These are phyloP conservation scores for Eledone cirrhosa DNA, from an alignment of 2,888 invertebrate genomes.

Conservation along the genomic window DNA sequence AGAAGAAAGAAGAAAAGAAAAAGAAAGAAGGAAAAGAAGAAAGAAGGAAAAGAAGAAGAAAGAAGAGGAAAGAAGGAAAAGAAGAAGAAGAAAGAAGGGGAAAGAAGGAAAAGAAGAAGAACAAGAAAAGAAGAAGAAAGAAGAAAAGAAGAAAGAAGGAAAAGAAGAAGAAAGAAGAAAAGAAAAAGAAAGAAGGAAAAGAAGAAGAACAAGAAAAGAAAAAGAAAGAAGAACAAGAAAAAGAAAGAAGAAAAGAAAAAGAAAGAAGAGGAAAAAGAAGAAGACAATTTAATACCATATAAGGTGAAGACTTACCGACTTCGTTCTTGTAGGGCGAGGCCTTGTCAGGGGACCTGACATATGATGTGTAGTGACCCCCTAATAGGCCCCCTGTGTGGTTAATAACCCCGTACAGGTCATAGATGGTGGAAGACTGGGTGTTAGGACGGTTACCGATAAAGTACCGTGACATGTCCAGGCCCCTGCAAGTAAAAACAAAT, in stretches of 20 bases:
- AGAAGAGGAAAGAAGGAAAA: fast-evolving
- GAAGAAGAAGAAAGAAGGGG: too few species aligned
- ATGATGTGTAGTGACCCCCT: slow-evolving; percentile 70
- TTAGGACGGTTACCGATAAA: slow-evolving; percentile 51
- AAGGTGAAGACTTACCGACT: slow-evolving; percentile 65
- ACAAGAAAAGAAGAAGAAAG: too few species aligned
- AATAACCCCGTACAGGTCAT: slow-evolving; percentile 70
- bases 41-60: too few species aligned
- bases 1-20: too few species aligned
- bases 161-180: background rate
- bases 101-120: background rate
- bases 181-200: background rate
- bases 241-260: background rate
- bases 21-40: background rate
- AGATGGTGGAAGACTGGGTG: slow-evolving; percentile 60
- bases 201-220: background rate
- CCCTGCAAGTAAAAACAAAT: slow-evolving; percentile 51
- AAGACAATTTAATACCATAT: too few species aligned
- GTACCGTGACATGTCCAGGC: slow-evolving; percentile 65
- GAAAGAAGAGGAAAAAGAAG: background rate
- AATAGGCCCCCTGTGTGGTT: slow-evolving; percentile 68
- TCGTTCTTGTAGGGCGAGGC: slow-evolving; percentile 61
- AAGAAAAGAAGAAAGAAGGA: background rate
- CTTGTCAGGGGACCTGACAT: slow-evolving; percentile 65
- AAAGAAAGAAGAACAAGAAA: background rate